phyloP scores from a whole-genome alignment of 2,113 vertebrate genomes.

The Dicaeum eximium region DNA sequence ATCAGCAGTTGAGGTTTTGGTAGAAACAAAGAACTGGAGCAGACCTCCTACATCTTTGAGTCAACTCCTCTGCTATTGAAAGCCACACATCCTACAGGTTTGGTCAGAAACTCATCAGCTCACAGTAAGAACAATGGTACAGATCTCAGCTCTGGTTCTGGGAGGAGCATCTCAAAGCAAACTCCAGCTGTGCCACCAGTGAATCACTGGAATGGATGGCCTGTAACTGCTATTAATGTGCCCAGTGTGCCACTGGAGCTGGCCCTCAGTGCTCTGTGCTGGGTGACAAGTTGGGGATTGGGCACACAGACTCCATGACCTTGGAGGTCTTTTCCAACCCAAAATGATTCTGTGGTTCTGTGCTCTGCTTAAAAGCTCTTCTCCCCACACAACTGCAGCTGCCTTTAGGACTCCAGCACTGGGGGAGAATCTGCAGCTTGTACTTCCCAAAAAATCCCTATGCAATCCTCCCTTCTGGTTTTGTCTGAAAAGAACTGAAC shows the following conservation, averaged over 20 bases:
- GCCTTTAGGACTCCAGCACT: background rate
- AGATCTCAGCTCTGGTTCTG: background rate
- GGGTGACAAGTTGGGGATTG: background rate
- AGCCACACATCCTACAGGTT: background rate
- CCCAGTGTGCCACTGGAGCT: rapidly evolving
- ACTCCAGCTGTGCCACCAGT: background rate
- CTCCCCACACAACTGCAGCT: background rate
- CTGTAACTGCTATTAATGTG: background rate
- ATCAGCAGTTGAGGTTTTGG: background rate
- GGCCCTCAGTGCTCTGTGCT: background rate
- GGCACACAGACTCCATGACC: background rate
- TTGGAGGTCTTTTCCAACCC: background rate
- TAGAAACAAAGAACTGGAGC: background rate
- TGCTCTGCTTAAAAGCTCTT: background rate
- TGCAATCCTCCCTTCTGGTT: background rate
- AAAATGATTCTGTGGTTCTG: background rate
- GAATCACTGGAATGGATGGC: background rate
- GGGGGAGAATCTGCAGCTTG: background rate
- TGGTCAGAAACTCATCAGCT: background rate
- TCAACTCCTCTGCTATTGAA: background rate
- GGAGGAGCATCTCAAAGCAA: background rate
- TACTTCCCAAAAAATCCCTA: background rate
- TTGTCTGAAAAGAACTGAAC: background rate
- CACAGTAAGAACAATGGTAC: background rate
- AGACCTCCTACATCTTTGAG: background rate